Conservation (phyloP, 30 jellyfish, hydroid and myxozoan genomes). For the Calvadosia cruxmelitensis region DNA sequence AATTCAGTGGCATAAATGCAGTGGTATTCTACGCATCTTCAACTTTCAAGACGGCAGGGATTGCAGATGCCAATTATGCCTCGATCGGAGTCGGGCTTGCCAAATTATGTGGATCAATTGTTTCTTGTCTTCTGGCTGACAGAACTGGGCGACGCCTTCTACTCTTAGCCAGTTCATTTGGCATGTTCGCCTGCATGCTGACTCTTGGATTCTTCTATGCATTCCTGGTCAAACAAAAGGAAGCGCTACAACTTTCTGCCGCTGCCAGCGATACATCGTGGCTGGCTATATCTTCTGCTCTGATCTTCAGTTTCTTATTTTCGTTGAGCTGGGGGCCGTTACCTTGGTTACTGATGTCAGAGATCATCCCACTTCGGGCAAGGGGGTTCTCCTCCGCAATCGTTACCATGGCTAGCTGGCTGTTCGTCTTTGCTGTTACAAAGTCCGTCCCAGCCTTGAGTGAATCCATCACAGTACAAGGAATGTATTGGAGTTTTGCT, state of each 20-base stretch:
- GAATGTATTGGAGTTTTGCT: constrained; percentile 89
- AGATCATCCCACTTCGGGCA: constrained; percentile 94
- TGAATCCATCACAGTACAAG: constrained; percentile 51
- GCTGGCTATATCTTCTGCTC: constrained; percentile 55
- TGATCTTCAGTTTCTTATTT: constrained; percentile 48
- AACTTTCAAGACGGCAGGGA: not conserved
- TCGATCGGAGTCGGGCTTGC: not conserved
- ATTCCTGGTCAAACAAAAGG: too few relatives aligned
- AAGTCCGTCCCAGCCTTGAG: constrained; percentile 38
- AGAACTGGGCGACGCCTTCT: not conserved
- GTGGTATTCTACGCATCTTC: not conserved
- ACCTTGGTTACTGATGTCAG: constrained; percentile 98
- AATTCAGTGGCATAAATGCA: constrained; percentile 3
- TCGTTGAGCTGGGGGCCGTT: constrained; percentile 98
- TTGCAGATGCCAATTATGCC: not conserved
- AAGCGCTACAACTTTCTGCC: too few relatives aligned
- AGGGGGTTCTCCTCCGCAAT: constrained; percentile 79
- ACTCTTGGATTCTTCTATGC: not conserved
- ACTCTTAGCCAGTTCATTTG: not conserved
- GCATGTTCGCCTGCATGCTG: not conserved
- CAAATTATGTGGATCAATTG: not conserved
- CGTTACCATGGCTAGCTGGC: constrained; percentile 71
- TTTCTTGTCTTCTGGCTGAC: not conserved
- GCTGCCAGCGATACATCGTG: too few relatives aligned
- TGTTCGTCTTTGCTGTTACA: constrained; percentile 75